phyloP scores from a whole-genome alignment of 2,797 vertebrate species.

The Sebastes alutus region DNA sequence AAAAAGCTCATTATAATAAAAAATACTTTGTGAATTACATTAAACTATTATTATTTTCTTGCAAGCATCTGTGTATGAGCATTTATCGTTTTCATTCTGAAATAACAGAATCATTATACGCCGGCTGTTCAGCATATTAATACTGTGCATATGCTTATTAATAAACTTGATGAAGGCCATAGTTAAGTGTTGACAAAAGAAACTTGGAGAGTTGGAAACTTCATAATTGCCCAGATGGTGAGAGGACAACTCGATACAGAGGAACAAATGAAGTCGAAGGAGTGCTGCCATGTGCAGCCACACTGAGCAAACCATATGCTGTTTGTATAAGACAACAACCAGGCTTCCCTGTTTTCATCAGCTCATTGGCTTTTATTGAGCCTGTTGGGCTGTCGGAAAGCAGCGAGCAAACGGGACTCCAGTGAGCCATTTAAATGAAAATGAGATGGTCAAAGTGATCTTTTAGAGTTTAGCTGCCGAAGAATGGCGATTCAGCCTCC shows the following conservation, averaged over 20 bases:
- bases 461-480: conserved; percentile 54
- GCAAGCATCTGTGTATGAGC: not conserved
- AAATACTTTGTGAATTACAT: not conserved
- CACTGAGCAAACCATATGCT: conserved; percentile 70
- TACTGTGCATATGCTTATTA: not conserved
- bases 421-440: conserved; percentile 79
- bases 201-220: conserved; percentile 61
- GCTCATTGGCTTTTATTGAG: conserved; percentile 84
- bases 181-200: conserved; percentile 46
- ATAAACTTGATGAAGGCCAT: not conserved
- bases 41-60: not conserved
- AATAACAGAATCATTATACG: not conserved
- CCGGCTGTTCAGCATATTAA: not conserved
- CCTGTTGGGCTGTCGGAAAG: conserved; percentile 72
- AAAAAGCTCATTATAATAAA: not conserved
- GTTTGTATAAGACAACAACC: conserved; percentile 68
- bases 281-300: conserved; percentile 63
- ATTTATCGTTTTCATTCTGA: not conserved
- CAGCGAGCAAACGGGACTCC: conserved; percentile 74
- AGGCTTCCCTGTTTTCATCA: conserved; percentile 69
- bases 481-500: conserved; percentile 52
- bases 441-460: conserved; percentile 81
- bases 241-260: conserved; percentile 60
- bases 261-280: conserved; percentile 61
- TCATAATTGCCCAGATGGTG: conserved; percentile 73